phyloP scores from a whole-genome alignment of 2,113 vertebrate species.

The Microtus montanus region DNA sequence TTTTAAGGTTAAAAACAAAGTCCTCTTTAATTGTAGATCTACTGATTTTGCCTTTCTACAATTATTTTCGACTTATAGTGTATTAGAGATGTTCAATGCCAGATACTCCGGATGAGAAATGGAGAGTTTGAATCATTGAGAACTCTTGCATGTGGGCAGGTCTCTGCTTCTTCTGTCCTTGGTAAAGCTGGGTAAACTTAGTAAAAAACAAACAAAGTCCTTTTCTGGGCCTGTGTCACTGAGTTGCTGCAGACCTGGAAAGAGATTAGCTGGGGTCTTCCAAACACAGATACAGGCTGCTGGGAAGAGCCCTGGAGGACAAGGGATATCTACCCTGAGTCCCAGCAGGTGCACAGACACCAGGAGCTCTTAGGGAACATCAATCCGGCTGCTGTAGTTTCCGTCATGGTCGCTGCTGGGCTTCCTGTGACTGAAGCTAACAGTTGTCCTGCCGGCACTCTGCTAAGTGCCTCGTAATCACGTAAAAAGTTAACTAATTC shows the following conservation, averaged over 20 bases:
- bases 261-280: background rate
- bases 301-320: background rate
- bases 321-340: background rate
- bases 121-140: background rate
- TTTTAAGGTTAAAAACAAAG: conserved; percentile 56
- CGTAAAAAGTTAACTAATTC: background rate
- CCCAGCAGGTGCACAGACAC: background rate
- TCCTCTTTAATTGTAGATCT: background rate
- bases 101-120: background rate
- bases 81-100: background rate
- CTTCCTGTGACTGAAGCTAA: background rate
- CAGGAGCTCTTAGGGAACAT: background rate
- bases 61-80: conserved; percentile 7
- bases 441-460: too few species aligned
- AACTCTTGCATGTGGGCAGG: background rate
- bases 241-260: background rate
- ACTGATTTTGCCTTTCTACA: conserved; percentile 36
- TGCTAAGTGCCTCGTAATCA: background rate
- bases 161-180: background rate
- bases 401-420: background rate
- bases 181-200: background rate
- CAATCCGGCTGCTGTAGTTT: background rate
- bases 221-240: background rate
- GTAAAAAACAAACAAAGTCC: background rate
- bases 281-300: background rate